Base-by-base conservation (phyloP, 1,140 invertebrate genomes). In the Drosophila sucinea region DNA sequence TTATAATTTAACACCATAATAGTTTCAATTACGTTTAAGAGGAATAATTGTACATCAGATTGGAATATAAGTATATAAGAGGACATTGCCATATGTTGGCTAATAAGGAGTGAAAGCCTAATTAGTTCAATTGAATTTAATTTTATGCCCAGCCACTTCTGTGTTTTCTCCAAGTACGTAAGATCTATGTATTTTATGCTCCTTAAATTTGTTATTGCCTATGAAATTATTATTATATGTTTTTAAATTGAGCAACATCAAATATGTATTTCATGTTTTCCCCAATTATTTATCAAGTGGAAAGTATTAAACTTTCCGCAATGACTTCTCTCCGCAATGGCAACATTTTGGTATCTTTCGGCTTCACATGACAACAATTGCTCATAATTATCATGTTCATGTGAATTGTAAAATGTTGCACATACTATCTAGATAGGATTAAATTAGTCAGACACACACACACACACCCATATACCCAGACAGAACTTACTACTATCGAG, bases 331-430 rank as follows among this genome's bases (percentile, higher is more conserved):
- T 51, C 44, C 17, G 17, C 17, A 17, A 51, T 51, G 8, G 23
- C 7, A 51, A 27, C 25, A 27, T 25, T 51, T 51, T 51, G 44
- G 44, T 51, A 51, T 51, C 44, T 51, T 51, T 51, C 44, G 27
- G 25, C 44, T 75, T 75, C 51, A 76, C 73, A 76, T 66, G 44
- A 51, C 44, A 51, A 76, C 73, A 76, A 76, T 76, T 73, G 65
- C 76, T 60, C 73, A 76, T 75, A 73, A 76, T 76, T 76, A 76
- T 76, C 73, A 76, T 76, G 44, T n/a, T 75, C 68, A 56, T 78
- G 77, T 86, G 77, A 86, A 85, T 85, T 70, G 78, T 69, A 67
- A 73, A 75, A 69, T 83, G 63, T 70, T 38, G 60, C 73, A 77
- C 76, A 77, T 69, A 70, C 68, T 74, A 55, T 58, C 7, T 47